Evolutionary conservation across 2,888 invertebrate genomes (phyloP), one percentile per base, ranked within the genome.

Genomic region (Hypena proboscidalis): DNA sequence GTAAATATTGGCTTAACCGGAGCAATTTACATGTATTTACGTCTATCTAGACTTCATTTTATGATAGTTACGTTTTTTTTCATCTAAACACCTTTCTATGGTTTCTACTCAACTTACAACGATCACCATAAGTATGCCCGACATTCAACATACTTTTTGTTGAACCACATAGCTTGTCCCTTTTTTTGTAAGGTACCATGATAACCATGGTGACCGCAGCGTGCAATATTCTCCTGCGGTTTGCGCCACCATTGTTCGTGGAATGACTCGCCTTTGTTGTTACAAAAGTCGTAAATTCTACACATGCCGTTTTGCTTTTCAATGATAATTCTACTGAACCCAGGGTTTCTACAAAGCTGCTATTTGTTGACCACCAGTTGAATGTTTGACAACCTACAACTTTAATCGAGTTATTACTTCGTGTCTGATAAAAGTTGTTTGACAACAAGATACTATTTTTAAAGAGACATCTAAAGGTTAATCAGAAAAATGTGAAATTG

Each of bases 191-290:
- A 35, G 32, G 31, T 52, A 22, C 22, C 45, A 40, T 50, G 42
- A 56, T 58, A 53, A 45, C 61, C 51, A 39, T 41, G 53, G 34
- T 52, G 46, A 74, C 76, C 78, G 58, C 77, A 76, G 61, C 52
- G 59, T 66, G 63, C 66, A 73, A 74, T 74, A 70, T 60, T 69
- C 65, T 61, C 56, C 57, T 77, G 80, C 58, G 80, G 80, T 78
- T 76, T 46, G 43, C 42, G 51, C 51, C 48, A 48, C 69, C 67
- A 74, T 78, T 76, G 77, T 79, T 75, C 68, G 52, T 55, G 40
- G 51, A 59, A 55, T 57, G 48, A 48, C 42, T 51, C 62, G 67
- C 60, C 49, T 43, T 55, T 58, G 56, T 67, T 74, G 58, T 67
- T 62, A 53, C 32, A 41, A 40, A 35, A 49, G 34, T 44, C 58